Evolutionary conservation across 2,888 invertebrate species (phyloP).

Genomic region (Dryomyza anilis): DNA sequence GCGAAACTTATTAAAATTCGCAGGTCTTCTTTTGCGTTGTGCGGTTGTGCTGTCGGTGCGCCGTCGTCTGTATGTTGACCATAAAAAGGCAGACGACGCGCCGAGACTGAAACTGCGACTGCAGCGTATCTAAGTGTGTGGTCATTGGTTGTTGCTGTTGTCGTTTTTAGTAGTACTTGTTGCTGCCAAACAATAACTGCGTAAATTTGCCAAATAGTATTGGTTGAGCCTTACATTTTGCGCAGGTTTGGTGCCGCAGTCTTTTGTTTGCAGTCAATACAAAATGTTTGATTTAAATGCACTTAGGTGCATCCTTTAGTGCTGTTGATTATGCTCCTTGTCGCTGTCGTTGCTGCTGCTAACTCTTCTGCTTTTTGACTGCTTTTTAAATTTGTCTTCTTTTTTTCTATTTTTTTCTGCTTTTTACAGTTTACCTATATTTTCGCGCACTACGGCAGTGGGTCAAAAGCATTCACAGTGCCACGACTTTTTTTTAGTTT

Average conservation of each 20-base stretch:
- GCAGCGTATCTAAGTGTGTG: not conserved
- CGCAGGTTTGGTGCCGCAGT: not conserved
- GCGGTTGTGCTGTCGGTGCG: not conserved
- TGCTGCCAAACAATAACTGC: not conserved
- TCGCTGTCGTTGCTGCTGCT: not conserved
- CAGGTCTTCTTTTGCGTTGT: not conserved
- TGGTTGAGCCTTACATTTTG: not conserved
- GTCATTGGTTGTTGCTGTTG: not conserved
- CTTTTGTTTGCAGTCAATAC: not conserved
- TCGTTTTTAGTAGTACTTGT: not conserved
- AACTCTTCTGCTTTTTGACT: not conserved
- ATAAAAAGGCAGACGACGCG: not conserved
- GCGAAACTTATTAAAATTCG: slow-evolving; percentile 22
- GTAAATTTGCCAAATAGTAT: not conserved
- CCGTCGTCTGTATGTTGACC: no score
- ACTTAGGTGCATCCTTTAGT: not conserved
- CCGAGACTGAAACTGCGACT: no score
- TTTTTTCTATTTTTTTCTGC: not conserved
- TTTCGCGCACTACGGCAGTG: slow-evolving; percentile 30
- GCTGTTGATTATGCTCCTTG: not conserved
- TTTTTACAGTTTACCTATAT: not conserved
- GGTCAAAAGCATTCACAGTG: slow-evolving; percentile 40
- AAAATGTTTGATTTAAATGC: not conserved
- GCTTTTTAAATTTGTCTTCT: not conserved
- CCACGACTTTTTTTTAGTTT: no score